Evolutionary conservation across 2,113 vertebrate genomes (phyloP).

Genomic region (Ranitomeya imitator): DNA sequence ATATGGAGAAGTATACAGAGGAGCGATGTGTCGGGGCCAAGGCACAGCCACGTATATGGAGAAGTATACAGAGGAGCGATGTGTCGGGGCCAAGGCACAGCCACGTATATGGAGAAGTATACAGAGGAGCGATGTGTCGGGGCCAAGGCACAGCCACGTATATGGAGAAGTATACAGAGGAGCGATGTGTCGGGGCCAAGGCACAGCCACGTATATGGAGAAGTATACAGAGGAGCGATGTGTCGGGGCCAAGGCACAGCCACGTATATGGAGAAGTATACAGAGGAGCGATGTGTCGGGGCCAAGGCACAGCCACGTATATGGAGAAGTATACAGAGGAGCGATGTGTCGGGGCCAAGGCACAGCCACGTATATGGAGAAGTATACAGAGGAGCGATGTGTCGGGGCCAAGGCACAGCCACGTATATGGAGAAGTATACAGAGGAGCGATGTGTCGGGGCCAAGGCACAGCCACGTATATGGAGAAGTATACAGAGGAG

Average conservation of each 20-base stretch:
- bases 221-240: constrained; percentile 10
- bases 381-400: constrained; percentile 14
- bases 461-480: too few species aligned
- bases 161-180: neutral
- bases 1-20: neutral
- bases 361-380: too few species aligned
- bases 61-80: constrained; percentile 4
- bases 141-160: too few species aligned
- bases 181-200: neutral
- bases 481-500: neutral
- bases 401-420: too few species aligned
- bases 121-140: neutral
- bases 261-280: neutral
- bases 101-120: neutral
- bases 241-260: too few species aligned
- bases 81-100: too few species aligned
- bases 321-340: neutral
- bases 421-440: neutral
- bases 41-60: too few species aligned
- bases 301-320: too few species aligned
- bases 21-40: neutral
- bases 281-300: neutral
- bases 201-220: too few species aligned
- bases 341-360: neutral
- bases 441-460: neutral